Evolutionary conservation across 2,888 invertebrate genomes (phyloP), one percentile per base, ranked within the genome.

Genomic region (Cerastis rubricosa): DNA sequence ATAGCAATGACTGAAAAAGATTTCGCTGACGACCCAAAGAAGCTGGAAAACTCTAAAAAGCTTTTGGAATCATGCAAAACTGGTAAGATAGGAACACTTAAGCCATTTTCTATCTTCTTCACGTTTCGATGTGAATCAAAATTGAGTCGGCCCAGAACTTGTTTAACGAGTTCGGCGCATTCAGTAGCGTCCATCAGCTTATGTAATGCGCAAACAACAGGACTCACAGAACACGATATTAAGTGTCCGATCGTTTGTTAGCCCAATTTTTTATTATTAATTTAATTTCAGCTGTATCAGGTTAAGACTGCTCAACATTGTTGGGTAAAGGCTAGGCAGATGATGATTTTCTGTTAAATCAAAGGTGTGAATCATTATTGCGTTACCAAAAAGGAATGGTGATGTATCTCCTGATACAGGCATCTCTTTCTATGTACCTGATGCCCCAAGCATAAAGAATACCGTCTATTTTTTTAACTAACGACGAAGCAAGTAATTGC

Each of bases 31-130:
- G 93, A 96, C 45, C 80, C 91, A 2, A 86, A 87, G 0, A 94
- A 93, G 84, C 70, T 92, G 7, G 93, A 94, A 61, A 93, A 88
- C 61, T 89, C 94, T 0, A 95, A 93, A 77, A 94, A 94, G 79
- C 85, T 97, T 12, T 92, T 95, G 61, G 92, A 93, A 12, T 59
- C 88, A 1, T 97, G 97, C 87, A 94, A 92, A 77, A 91, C 90
- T 91, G 95, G 97, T 96, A 87, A 71, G 67, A n/a, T 19, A 65
- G 12, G 11, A 49, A 47, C 40, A 66, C 17, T 9, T 17, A 59
- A 29, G 25, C 7, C 25, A 19, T 19, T 59, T 59, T 29, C 9
- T 29, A 61, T 61, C 19, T 61, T 59, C 29, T 19, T 11, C 9
- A 61, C 19, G 35, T 35, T 61, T 61, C 35, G 35, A 59, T 59